These are phyloP conservation scores for Ceyx margarethae DNA, from an alignment of 2,113 vertebrate species.

Conservation along the genomic window DNA sequence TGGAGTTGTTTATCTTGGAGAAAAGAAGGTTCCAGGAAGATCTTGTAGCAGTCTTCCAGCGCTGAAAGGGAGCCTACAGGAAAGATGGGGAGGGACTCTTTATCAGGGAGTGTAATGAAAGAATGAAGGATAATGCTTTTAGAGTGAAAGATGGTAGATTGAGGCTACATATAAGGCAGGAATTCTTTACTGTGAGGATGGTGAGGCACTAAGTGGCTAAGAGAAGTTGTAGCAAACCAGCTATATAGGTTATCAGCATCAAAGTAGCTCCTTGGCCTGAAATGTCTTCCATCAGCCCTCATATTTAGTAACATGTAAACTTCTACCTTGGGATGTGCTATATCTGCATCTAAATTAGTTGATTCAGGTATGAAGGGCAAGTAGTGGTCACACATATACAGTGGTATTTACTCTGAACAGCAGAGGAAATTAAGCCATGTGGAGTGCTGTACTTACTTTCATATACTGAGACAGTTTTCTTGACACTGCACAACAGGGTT, in stretches of 20 bases:
- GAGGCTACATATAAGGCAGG: background rate
- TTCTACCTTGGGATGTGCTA: background rate
- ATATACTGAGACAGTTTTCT: accelerated
- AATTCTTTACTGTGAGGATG: background rate
- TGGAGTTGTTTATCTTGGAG: too few relatives aligned
- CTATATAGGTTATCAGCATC: background rate
- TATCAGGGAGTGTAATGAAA: background rate
- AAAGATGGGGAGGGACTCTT: too few relatives aligned
- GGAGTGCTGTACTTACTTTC: background rate
- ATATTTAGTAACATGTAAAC: background rate
- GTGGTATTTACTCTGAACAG: background rate
- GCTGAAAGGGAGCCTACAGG: too few relatives aligned
- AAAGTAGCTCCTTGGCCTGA: background rate
- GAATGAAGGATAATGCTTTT: background rate
- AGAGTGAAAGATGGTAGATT: background rate
- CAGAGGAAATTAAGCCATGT: background rate
- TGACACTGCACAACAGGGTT: background rate
- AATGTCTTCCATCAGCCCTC: background rate
- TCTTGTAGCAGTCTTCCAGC: too few relatives aligned
- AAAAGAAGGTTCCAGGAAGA: too few relatives aligned
- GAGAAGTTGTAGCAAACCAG: background rate
- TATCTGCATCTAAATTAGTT: background rate
- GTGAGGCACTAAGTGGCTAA: background rate
- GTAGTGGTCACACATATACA: background rate
- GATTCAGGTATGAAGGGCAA: background rate